Conservation (phyloP, 2,797 vertebrate genomes). For the Aythya fuligula region DNA sequence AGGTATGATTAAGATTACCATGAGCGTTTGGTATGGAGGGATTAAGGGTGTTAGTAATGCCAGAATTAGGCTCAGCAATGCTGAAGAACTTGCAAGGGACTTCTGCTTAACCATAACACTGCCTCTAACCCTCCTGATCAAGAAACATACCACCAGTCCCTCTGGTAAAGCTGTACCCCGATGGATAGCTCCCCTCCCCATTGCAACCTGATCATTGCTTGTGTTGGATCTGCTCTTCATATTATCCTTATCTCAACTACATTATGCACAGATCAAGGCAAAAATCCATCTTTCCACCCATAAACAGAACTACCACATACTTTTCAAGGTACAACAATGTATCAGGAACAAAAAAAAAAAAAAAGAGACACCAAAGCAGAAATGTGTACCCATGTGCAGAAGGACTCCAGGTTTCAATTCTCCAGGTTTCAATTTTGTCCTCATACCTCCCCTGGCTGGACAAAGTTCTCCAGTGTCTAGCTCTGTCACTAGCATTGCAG, state of each 20-base stretch:
- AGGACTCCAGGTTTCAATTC: neutral
- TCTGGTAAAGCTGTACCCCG: neutral
- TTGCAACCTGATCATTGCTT: accelerated
- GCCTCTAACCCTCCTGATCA: neutral
- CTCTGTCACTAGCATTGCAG: neutral
- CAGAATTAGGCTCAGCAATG: neutral
- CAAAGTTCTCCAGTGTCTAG: neutral
- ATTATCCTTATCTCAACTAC: neutral
- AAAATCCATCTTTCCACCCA: neutral
- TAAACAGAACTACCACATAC: neutral
- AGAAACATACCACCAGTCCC: accelerated
- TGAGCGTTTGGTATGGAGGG: neutral
- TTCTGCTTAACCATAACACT: neutral
- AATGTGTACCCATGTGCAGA: accelerated
- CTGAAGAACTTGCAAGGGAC: neutral
- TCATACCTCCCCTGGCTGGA: neutral
- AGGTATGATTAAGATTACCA: neutral
- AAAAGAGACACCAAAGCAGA: neutral
- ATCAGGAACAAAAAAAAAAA: neutral
- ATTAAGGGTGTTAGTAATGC: neutral
- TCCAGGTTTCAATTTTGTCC: accelerated
- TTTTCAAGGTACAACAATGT: neutral
- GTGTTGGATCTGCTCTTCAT: neutral
- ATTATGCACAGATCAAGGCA: neutral
- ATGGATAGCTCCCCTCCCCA: neutral